phyloP scores from a whole-genome alignment of 1,140 invertebrate genomes.

The Ips typographus region DNA sequence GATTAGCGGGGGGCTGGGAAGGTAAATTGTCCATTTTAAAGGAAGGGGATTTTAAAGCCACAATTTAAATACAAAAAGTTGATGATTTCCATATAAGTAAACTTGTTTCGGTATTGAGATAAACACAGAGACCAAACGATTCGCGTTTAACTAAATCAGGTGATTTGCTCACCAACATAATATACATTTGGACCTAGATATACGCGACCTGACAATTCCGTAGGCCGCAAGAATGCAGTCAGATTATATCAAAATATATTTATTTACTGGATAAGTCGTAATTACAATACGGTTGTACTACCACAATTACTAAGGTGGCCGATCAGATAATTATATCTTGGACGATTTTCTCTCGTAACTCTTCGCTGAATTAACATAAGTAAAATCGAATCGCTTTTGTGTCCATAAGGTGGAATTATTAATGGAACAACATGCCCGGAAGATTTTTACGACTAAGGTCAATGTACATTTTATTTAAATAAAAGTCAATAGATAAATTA shows the following conservation, averaged over 20 bases:
- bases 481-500: too few species aligned
- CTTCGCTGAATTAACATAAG: too few species aligned
- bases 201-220: constrained; percentile 7
- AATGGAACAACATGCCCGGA: too few species aligned
- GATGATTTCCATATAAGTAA: too few species aligned
- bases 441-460: too few species aligned
- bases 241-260: constrained; percentile 30
- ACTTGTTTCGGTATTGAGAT: too few species aligned
- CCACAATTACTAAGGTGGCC: constrained; percentile 16
- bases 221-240: constrained; percentile 28
- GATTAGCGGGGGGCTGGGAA: constrained; percentile 29
- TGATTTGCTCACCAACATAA: constrained; percentile 9
- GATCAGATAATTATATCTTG: constrained; percentile 14
- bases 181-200: constrained; percentile 2
- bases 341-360: too few species aligned
- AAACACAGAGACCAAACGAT: background rate
- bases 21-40: background rate
- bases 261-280: constrained; percentile 29
- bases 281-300: constrained; percentile 28
- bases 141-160: constrained; percentile 15
- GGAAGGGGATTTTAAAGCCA: too few species aligned
- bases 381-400: background rate
- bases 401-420: too few species aligned
- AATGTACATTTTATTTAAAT: too few species aligned
- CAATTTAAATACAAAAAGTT: too few species aligned